phyloP scores from a whole-genome alignment of 2,888 invertebrate genomes.

The Idaea biselata region DNA sequence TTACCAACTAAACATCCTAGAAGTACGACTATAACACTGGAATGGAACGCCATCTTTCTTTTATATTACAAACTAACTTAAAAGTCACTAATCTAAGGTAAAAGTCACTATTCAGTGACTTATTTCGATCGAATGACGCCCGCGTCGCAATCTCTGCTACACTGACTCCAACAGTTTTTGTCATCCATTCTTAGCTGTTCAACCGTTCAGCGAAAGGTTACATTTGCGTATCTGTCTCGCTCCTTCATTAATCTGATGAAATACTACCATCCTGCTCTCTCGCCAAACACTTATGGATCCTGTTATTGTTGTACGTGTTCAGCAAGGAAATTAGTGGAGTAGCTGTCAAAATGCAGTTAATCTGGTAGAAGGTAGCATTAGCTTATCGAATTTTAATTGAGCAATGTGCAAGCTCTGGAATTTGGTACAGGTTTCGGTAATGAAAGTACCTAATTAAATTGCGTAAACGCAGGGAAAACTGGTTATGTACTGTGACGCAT shows the following conservation, averaged over 20 bases:
- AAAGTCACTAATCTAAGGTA: conserved; percentile 50
- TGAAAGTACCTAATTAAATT: not conserved
- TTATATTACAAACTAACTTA: conserved; percentile 46
- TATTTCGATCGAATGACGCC: conserved; percentile 56
- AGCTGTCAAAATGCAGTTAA: conserved; percentile 37
- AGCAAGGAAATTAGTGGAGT: conserved; percentile 60
- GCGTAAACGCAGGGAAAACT: not conserved
- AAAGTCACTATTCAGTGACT: conserved; percentile 64
- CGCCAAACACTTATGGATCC: conserved; percentile 54
- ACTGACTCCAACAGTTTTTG: conserved; percentile 74
- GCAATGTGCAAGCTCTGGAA: not conserved
- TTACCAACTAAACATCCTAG: conserved; percentile 68
- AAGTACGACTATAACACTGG: conserved; percentile 54
- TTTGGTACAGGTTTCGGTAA: not conserved
- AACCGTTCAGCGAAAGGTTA: conserved; percentile 71
- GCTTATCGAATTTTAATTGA: conserved; percentile 4
- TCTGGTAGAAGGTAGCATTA: conserved; percentile 20
- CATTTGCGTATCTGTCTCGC: conserved; percentile 48
- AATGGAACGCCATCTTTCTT: conserved; percentile 68
- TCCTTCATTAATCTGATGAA: conserved; percentile 33
- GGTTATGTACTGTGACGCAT: not conserved
- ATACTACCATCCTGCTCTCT: conserved; percentile 45
- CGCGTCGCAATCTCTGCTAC: conserved; percentile 64
- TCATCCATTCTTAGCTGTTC: conserved; percentile 66
- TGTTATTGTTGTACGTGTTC: conserved; percentile 73